These are phyloP conservation scores for Intellagama lesueurii DNA, from an alignment of 2,797 vertebrate genomes.

Conservation along the genomic window DNA sequence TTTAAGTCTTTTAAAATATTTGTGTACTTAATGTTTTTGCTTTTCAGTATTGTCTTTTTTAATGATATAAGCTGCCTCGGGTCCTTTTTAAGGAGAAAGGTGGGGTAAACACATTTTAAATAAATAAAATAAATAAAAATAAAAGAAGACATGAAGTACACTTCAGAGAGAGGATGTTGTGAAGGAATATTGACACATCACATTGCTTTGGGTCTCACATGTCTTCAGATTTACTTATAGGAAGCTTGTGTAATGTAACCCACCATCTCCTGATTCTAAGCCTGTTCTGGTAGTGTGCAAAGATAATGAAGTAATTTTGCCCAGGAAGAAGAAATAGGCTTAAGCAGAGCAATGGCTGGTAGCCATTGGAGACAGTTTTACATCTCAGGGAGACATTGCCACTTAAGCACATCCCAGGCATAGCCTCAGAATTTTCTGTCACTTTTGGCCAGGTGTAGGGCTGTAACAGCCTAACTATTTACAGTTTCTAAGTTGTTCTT, in stretches of 20 bases:
- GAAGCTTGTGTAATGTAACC: neutral
- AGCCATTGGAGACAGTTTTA: slow-evolving; percentile 30
- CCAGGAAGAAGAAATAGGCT: neutral
- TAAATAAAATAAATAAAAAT: neutral
- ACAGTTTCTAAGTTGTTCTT: neutral
- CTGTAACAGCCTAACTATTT: slow-evolving; percentile 6
- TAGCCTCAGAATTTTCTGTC: slow-evolving; percentile 10
- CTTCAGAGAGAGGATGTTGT: neutral
- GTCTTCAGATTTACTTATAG: neutral
- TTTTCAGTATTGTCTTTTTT: neutral
- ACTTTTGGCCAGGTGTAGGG: slow-evolving; percentile 22
- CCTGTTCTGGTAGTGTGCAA: neutral
- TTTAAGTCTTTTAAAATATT: too few species aligned
- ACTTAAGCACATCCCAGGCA: slow-evolving; percentile 16
- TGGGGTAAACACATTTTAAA: neutral
- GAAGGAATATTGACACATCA: neutral
- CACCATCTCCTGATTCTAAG: neutral
- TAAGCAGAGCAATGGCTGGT: rapidly evolving
- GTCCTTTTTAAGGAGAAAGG: too few species aligned
- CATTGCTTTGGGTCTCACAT: neutral
- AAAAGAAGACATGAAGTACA: neutral
- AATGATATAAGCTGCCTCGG: neutral
- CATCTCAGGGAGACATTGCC: neutral
- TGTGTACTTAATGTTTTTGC: neutral
- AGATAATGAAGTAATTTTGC: neutral